Base-by-base conservation (phyloP, 2,113 vertebrate genomes). In the Crotalus helleri region DNA sequence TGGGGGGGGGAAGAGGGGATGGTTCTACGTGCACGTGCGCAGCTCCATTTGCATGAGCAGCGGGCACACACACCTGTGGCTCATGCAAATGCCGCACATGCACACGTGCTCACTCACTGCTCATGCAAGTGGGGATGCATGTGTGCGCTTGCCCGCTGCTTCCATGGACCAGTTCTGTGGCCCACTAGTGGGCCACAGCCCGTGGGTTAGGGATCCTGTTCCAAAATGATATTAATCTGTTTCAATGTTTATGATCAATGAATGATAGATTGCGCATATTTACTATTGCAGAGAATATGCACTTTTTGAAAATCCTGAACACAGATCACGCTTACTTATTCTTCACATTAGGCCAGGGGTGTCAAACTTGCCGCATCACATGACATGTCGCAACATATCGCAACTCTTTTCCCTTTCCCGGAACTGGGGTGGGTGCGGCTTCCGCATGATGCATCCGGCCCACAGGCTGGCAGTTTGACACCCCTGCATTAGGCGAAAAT, bases 71-170 rank as follows among this genome's bases (percentile, higher is more conserved):
- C 8, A 64, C 9, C 26, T 5, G 26, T 7, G 26, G 12, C 26
- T 29, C 10, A 12, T 4, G 1, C 10, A 64, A 64, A 64, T 64
- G 59, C 10, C 4, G 59, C 21, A 59, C 7, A 8, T 4, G 10
- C 10, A 4, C 10, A 12, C 0, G 4, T 0, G 59, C 26, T 64
- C 11, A 3, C 1, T 26, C 29, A 10, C 59, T 61, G 26, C 26
- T 64, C 10, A 8, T 64, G 26, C 61, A 64, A 64, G 26, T 5
- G 10, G 59, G 23, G 26, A 64, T 64, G 59, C 10, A 12, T 64
- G 11, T 0, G 0, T 0, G 0, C 4, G 10, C 26, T 64, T 5
- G 10, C 26, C 59, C 3, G 7, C 2, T 2, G 2, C 58, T 59
- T 24, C 58, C 2, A 1, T 2, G 7, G 57, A 21, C 57, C 21